These are phyloP conservation scores for Apostichopus leukothele DNA, from an alignment of 53 echinoderm and acorn worm species.

Conservation along the genomic window DNA sequence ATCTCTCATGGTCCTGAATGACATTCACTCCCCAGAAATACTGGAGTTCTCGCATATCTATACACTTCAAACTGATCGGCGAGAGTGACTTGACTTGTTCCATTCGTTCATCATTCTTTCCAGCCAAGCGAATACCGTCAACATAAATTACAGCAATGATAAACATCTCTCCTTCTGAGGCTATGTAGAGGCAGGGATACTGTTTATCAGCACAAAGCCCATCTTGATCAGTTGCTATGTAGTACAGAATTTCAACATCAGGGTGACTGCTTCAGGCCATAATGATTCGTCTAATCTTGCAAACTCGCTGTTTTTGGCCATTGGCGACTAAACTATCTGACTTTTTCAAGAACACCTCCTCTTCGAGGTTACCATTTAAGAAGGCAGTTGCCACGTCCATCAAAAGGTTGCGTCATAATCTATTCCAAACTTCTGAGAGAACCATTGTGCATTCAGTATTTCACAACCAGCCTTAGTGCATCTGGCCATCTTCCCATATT, in stretches of 20 bases:
- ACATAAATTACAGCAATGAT: neutral
- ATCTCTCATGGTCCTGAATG: neutral
- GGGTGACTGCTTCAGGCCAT: slow-evolving; percentile 18
- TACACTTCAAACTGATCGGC: neutral
- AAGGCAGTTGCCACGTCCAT: neutral
- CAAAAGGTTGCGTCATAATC: slow-evolving; percentile 9
- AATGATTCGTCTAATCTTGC: slow-evolving; percentile 7
- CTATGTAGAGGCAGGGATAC: slow-evolving; percentile 18
- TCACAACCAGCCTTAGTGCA: neutral
- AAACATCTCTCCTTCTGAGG: slow-evolving; percentile 2
- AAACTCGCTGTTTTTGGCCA: slow-evolving; percentile 1
- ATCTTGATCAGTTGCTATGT: slow-evolving; percentile 19
- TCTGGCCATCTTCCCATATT: slow-evolving; percentile 8
- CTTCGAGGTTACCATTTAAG: neutral
- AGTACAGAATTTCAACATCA: neutral
- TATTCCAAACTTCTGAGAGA: slow-evolving; percentile 1
- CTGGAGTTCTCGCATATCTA: neutral
- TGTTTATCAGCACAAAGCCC: neutral
- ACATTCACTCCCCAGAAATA: slow-evolving; percentile 21
- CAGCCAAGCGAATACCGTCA: neutral
- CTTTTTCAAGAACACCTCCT: no score
- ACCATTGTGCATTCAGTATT: slow-evolving; percentile 16
- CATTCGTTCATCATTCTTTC: slow-evolving; percentile 13
- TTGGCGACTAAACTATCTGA: slow-evolving; percentile 4
- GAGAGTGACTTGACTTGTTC: slow-evolving; percentile 1